phyloP scores from a whole-genome alignment of 2,888 invertebrate genomes.

The Chaitophorus viminalis region DNA sequence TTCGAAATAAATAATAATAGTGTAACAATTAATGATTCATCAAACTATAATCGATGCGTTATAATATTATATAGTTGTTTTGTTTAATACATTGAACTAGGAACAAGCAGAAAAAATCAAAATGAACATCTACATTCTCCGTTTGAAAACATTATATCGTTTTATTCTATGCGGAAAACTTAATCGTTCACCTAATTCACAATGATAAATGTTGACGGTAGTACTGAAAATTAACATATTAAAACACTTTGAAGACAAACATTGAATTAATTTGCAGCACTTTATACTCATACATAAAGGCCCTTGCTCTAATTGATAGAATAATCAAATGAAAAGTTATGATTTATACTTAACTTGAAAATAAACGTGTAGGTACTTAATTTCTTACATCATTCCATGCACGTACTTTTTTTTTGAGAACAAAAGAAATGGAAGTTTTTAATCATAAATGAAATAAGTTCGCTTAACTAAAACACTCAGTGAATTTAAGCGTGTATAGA shows the following conservation, averaged over 20 bases:
- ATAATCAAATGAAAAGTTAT: background rate
- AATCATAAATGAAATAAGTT: too few species aligned
- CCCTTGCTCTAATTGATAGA: background rate
- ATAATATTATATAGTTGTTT: too few species aligned
- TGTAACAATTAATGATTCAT: too few species aligned
- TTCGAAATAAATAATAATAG: too few species aligned
- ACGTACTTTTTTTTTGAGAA: too few species aligned
- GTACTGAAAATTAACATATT: conserved; percentile 24
- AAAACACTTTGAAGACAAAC: conserved; percentile 9
- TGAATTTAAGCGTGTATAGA: too few species aligned
- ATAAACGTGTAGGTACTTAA: background rate
- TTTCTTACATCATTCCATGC: too few species aligned
- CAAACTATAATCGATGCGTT: too few species aligned
- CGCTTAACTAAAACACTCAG: too few species aligned
- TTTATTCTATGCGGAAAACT: background rate
- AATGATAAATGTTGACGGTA: background rate
- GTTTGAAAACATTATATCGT: background rate
- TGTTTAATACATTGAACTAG: background rate
- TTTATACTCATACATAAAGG: background rate
- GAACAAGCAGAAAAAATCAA: background rate
- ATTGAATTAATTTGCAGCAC: background rate
- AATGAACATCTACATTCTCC: too few species aligned
- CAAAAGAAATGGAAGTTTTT: too few species aligned
- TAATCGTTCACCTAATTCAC: background rate
- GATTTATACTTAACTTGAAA: conserved; percentile 7